phyloP scores from a whole-genome alignment of 30 jellyfish, hydroid and myxozoan species.

The Clytia hemisphaerica region DNA sequence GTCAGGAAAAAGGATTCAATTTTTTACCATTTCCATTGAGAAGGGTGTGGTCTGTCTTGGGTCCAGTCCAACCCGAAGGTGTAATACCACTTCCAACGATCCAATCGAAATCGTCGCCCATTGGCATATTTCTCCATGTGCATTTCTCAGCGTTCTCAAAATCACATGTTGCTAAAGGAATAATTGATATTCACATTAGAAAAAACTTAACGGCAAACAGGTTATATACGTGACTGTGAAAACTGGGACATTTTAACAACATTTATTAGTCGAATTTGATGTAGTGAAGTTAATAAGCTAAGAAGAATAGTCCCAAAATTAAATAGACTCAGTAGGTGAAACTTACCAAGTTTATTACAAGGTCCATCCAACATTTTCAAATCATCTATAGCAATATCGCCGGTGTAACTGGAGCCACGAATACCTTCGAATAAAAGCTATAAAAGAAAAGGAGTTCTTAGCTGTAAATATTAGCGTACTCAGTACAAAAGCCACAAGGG shows the following conservation, averaged over 20 bases:
- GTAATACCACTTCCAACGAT: slow-evolving; percentile 62
- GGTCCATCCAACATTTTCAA: slow-evolving; percentile 73
- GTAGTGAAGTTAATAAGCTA: too few species aligned
- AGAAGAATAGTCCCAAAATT: too few species aligned
- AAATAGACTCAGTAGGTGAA: too few species aligned
- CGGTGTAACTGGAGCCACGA: slow-evolving; percentile 69
- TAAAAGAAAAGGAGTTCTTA: not conserved
- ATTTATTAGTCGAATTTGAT: too few species aligned
- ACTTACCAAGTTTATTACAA: slow-evolving; percentile 75
- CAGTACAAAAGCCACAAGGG: not conserved
- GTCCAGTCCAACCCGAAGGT: slow-evolving; percentile 81
- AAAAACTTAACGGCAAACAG: not conserved
- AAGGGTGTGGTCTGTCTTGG: slow-evolving; percentile 69
- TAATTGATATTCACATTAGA: not conserved
- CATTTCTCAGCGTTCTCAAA: slow-evolving; percentile 63
- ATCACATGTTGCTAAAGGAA: slow-evolving; percentile 67
- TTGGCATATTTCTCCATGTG: slow-evolving; percentile 72
- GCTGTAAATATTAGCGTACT: not conserved
- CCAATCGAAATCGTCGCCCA: slow-evolving; percentile 80
- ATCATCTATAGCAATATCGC: slow-evolving; percentile 82
- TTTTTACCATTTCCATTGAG: slow-evolving; percentile 77
- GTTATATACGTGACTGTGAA: too few species aligned
- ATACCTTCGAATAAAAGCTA: slow-evolving; percentile 57
- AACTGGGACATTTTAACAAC: too few species aligned
- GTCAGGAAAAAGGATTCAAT: too few species aligned